These are phyloP conservation scores for Clarias magur DNA, from an alignment of 2,113 vertebrate species.

Conservation along the genomic window DNA sequence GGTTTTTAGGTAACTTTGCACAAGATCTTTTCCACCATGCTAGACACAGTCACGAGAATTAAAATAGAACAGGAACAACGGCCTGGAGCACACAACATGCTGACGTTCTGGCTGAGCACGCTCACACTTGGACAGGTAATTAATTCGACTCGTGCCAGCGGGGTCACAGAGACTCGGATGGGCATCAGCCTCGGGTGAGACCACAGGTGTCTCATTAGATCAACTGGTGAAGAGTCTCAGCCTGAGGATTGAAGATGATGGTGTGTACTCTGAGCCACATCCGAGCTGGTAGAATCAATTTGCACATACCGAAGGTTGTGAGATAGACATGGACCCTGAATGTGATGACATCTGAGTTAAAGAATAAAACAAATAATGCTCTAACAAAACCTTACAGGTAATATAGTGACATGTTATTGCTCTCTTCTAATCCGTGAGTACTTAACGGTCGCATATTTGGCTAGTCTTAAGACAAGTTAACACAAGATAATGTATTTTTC, in stretches of 20 bases:
- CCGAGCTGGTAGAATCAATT: neutral
- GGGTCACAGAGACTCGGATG: constrained; percentile 40
- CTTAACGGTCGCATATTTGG: neutral
- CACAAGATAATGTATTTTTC: too few species aligned
- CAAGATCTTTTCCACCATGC: constrained; percentile 4
- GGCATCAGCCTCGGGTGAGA: constrained; percentile 14
- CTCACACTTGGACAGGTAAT: constrained; percentile 61
- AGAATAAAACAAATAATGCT: neutral
- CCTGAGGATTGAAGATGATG: neutral
- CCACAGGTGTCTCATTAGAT: constrained; percentile 50
- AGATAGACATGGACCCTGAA: neutral
- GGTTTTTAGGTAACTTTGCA: constrained; percentile 33
- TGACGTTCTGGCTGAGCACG: constrained; percentile 44
- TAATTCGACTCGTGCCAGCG: constrained; percentile 53
- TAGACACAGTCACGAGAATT: constrained; percentile 35
- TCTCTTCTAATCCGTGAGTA: neutral
- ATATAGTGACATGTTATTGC: neutral
- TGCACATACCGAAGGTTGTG: neutral
- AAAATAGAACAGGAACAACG: constrained; percentile 49
- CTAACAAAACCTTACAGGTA: neutral
- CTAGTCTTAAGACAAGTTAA: too few species aligned
- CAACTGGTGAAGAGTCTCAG: constrained; percentile 4
- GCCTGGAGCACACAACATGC: constrained; percentile 44
- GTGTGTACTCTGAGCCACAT: neutral
- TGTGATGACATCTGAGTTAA: neutral